Base-by-base conservation (phyloP, 2,113 vertebrate genomes). In the Alligator sinensis region DNA sequence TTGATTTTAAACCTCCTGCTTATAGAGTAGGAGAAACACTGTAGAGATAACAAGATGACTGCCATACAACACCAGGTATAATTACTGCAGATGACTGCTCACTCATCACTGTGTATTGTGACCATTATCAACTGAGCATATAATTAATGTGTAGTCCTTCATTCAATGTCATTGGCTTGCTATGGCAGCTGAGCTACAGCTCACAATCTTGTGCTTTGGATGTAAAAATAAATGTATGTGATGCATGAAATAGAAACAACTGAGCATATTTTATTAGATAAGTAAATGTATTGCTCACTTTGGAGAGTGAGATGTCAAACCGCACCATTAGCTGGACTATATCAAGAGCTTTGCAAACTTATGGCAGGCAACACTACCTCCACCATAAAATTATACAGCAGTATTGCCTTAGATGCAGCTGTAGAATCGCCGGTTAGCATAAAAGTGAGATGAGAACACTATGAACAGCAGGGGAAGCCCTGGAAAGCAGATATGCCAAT, bases 231-330 rank as follows among this genome's bases (percentile, higher is more conserved):
- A 87, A 87, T 72, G 18, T 79, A 92, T 5, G 62, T 18, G 89
- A 88, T 76, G 77, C 58, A 55, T 82, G 77, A 96, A 96, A 94
- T 59, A 11, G 76, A 81, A 86, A 63, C 57, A 63, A 68, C 68
- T 89, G 80, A 91, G 77, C 22, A 64, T 17, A 70, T 25, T 68
- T 79, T 59, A 72, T 58, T 1, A 62, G 27, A 0, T 64, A 84
- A 78, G 3, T 84, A 82, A 87, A 60, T 18, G 77, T 84, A 77
- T 0, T 3, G 85, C 82, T 96, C 68, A 59, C 82, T 84, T 91
- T 76, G n/a, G 15, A 47, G n/a, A 63, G 47, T 77, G 30, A 84
- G 25, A 16, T 24, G 14, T 3, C 62, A 55, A 81, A 30, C 25
- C 38, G 4, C 7, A n/a, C 24, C 21, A n/a, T 63, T 57, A 66